Conservation (phyloP, 2,797 vertebrate genomes). For the Fratercula arctica region DNA sequence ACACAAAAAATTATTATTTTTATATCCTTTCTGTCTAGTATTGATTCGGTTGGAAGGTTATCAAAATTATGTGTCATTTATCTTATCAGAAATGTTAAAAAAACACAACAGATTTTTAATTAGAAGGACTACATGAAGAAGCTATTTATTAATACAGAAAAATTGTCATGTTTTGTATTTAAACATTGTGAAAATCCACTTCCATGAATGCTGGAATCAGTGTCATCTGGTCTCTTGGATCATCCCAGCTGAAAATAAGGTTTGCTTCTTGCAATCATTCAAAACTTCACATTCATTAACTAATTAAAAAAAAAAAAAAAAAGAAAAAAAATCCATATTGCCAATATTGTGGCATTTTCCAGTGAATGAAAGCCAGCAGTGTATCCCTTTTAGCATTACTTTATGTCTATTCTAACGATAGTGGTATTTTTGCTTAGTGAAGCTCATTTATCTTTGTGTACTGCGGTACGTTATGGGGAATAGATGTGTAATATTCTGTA, state of each 20-base stretch:
- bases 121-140: constrained; percentile 47
- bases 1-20: not conserved
- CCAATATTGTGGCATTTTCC: not conserved
- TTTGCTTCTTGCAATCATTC: constrained; percentile 33
- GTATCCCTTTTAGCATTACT: not conserved
- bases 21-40: not conserved
- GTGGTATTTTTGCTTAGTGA: not conserved
- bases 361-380: not conserved
- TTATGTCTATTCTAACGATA: not conserved
- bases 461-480: not conserved
- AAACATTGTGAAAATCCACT: constrained; percentile 22
- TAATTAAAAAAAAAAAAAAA: constrained; percentile 9
- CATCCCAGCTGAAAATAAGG: constrained; percentile 28
- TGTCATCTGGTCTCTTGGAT: constrained; percentile 29
- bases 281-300: constrained; percentile 50
- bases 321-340: not conserved
- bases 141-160: constrained; percentile 62
- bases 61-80: not conserved
- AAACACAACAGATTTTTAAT: not conserved
- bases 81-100: constrained; percentile 48
- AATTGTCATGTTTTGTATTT: constrained; percentile 61
- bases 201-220: constrained; percentile 31
- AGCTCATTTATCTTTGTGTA: not conserved
- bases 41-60: not conserved
- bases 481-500: not conserved